Conservation (phyloP, 2,113 vertebrate species). For the Crotalus helleri region DNA sequence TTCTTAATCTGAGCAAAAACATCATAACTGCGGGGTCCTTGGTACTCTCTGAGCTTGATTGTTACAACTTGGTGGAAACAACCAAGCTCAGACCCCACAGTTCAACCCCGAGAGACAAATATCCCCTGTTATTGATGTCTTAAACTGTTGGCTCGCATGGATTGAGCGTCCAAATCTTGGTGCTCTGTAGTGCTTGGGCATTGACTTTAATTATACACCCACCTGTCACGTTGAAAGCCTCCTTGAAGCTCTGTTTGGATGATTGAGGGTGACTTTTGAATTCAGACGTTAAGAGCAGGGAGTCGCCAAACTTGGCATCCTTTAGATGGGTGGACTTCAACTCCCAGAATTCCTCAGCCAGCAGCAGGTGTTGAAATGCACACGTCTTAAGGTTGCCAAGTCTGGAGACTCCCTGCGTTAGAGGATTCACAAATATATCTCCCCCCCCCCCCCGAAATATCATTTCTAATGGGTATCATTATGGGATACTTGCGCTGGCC, state of each 20-base stretch:
- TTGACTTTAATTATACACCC: background rate
- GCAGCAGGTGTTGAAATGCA: too few species aligned
- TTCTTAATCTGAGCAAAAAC: background rate
- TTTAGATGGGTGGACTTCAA: background rate
- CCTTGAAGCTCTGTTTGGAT: background rate
- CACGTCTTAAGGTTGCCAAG: too few species aligned
- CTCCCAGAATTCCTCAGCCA: background rate
- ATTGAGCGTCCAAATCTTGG: background rate
- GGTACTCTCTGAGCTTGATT: too few species aligned
- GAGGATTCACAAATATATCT: background rate
- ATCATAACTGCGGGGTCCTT: too few species aligned
- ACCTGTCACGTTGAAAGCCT: too few species aligned
- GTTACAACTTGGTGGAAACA: too few species aligned
- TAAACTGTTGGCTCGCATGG: background rate
- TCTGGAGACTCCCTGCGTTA: too few species aligned
- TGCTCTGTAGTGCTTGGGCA: background rate
- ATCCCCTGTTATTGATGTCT: background rate
- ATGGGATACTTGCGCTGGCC: background rate
- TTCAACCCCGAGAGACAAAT: too few species aligned
- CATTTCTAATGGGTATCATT: background rate
- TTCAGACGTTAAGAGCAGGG: background rate
- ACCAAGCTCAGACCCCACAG: too few species aligned
- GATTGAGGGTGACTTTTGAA: background rate
- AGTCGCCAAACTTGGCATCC: background rate
- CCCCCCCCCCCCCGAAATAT: background rate